Base-by-base conservation (phyloP, 2,113 vertebrate genomes). In the Lonchura striata region DNA sequence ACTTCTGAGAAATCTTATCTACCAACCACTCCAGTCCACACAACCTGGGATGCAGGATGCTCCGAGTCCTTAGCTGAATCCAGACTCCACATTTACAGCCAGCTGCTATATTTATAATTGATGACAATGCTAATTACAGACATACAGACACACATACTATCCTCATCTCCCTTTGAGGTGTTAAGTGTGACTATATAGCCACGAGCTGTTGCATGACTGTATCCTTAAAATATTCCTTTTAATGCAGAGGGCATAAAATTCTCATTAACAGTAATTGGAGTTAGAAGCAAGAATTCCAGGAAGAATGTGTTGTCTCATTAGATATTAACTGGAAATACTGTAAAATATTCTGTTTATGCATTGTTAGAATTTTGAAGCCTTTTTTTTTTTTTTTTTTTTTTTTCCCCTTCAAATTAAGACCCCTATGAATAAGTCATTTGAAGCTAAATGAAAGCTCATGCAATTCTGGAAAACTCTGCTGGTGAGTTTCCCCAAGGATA, bases 191-290 rank as follows among this genome's bases (percentile, higher is more conserved):
- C 88, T 88, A 91, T 63, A 37, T 41, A 70, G 57, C 66, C 63
- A 91, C 13, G 16, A 82, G 75, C 61, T 77, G 50, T 75, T 91
- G 30, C 30, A 77, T 56, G 35, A 90, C 13, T 50, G 3, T 66
- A 78, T 44, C 54, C 47, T 79, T 90, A 94, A n/a, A 64, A 81
- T 54, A 78, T 30, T 91, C 35, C n/a, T 94, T 86, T 82, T 82
- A 94, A 92, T 64, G 86, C 41, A 89, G 69, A 64, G 53, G 61
- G 44, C 74, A 84, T 91, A 84, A 86, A 94, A 92, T 87, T 85
- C 86, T 94, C 84, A 96, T 95, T 92, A 95, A 77, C 49, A 69
- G 37, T 94, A 94, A 96, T 1, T 93, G 87, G 54, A 90, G 52
- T 74, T 90, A 89, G 80, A 95, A 95, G 53, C 23, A 82, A 39